phyloP scores from a whole-genome alignment of 2,113 vertebrate species.

The Forbesichthys agassizii region DNA sequence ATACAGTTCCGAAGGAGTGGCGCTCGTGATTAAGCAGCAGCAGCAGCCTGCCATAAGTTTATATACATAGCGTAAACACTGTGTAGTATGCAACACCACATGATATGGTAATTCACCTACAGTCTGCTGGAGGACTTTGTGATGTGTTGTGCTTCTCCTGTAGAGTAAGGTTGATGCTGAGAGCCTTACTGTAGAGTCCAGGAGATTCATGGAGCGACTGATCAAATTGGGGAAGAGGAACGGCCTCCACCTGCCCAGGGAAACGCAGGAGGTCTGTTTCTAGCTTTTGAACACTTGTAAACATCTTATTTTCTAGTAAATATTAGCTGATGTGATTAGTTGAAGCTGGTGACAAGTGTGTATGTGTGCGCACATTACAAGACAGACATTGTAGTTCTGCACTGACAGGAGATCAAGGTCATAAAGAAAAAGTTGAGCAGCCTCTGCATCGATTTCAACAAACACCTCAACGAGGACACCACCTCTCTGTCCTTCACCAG shows the following conservation, averaged over 20 bases:
- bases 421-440: slow-evolving; percentile 94
- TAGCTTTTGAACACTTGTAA: background rate
- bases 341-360: background rate
- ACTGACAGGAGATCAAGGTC: slow-evolving; percentile 86
- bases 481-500: slow-evolving; percentile 84
- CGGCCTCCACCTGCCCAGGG: slow-evolving; percentile 87
- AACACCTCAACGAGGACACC: slow-evolving; percentile 94
- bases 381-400: background rate
- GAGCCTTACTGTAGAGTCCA: slow-evolving; percentile 78
- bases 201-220: slow-evolving; percentile 88
- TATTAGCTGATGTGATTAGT: background rate
- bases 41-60: no score
- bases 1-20: no score
- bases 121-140: background rate
- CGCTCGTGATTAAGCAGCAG: no score
- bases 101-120: no score
- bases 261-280: slow-evolving; percentile 83
- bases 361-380: background rate
- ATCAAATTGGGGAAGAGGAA: slow-evolving; percentile 88
- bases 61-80: no score
- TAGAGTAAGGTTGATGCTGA: slow-evolving; percentile 79
- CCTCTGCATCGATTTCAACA: slow-evolving; percentile 95
- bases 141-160: slow-evolving; percentile 9
- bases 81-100: no score
- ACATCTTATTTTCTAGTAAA: background rate